phyloP scores from a whole-genome alignment of 2,888 invertebrate species.

The Germaria angustata region DNA sequence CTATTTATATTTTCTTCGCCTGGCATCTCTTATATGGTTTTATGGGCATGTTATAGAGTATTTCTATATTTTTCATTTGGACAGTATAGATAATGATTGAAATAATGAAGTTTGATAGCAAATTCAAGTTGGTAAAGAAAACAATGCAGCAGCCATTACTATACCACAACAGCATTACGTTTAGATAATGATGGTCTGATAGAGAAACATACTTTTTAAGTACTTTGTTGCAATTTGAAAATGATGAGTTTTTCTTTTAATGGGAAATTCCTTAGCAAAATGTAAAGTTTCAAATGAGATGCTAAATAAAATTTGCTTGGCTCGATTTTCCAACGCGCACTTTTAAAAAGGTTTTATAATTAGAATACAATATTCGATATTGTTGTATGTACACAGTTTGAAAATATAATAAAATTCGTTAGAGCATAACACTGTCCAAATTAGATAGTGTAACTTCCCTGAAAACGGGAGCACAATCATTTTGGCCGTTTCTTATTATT shows the following conservation, averaged over 20 bases:
- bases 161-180: conserved; percentile 27
- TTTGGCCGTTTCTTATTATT: too few relatives aligned
- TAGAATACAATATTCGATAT: too few relatives aligned
- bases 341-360: too few relatives aligned
- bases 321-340: not conserved
- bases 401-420: too few relatives aligned
- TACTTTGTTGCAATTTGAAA: conserved; percentile 29
- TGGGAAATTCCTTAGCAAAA: conserved; percentile 46
- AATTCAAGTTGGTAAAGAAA: conserved; percentile 51
- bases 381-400: too few relatives aligned
- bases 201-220: conserved; percentile 9
- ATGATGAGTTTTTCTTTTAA: conserved; percentile 26
- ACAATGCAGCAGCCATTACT: conserved; percentile 30
- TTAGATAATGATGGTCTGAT: conserved; percentile 45
- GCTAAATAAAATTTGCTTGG: not conserved
- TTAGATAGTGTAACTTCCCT: too few relatives aligned
- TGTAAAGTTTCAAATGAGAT: conserved; percentile 18
- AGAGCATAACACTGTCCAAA: too few relatives aligned
- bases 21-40: conserved; percentile 40
- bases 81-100: conserved; percentile 58
- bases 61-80: not conserved
- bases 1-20: not conserved
- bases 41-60: conserved; percentile 39
- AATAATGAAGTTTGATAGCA: conserved; percentile 66
- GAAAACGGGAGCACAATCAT: too few relatives aligned